phyloP scores from a whole-genome alignment of 1,140 invertebrate species.

The Thrips palmi region DNA sequence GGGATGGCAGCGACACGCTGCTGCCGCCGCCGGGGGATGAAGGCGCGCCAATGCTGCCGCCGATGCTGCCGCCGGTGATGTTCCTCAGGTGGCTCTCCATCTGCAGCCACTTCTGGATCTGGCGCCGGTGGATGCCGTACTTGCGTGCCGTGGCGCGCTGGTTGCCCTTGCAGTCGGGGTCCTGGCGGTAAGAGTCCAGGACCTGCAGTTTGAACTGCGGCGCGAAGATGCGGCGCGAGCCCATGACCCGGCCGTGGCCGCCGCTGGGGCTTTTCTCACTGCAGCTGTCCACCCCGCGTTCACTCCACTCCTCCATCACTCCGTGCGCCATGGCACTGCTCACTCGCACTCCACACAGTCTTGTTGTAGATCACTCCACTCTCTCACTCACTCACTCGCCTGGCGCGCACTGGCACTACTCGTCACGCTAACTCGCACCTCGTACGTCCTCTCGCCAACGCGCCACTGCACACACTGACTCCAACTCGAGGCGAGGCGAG shows the following conservation, averaged over 20 bases:
- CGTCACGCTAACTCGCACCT: conserved; percentile 15
- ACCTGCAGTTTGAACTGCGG: conserved; percentile 67
- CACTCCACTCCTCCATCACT: conserved; percentile 29
- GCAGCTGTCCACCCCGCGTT: conserved; percentile 26
- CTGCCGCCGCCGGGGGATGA: conserved; percentile 13
- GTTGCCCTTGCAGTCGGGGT: conserved; percentile 67
- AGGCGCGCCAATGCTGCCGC: conserved; percentile 6
- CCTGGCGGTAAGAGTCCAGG: conserved; percentile 61
- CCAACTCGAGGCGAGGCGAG: conserved; percentile 21
- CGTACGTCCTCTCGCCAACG: conserved; percentile 20
- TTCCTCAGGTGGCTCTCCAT: conserved; percentile 52
- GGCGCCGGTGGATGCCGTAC: conserved; percentile 65
- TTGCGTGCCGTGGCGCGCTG: conserved; percentile 69
- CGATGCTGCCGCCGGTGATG: conserved; percentile 13
- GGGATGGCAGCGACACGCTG: too few species aligned
- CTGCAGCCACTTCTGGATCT: conserved; percentile 79
- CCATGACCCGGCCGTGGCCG: conserved; percentile 33
- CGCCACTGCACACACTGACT: conserved; percentile 26
- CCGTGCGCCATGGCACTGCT: conserved; percentile 33
- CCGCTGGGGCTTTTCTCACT: conserved; percentile 25
- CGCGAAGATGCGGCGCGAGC: conserved; percentile 62
- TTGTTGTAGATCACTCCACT: conserved; percentile 18
- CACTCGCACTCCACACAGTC: conserved; percentile 16
- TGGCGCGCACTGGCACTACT: conserved; percentile 22
- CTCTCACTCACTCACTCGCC: conserved; percentile 22